A percentile compares a stretch with the other conserved stretches of the same genome.
Conservation (phyloP, 2,888 invertebrate genomes). For the Mythimna ferrago region DNA sequence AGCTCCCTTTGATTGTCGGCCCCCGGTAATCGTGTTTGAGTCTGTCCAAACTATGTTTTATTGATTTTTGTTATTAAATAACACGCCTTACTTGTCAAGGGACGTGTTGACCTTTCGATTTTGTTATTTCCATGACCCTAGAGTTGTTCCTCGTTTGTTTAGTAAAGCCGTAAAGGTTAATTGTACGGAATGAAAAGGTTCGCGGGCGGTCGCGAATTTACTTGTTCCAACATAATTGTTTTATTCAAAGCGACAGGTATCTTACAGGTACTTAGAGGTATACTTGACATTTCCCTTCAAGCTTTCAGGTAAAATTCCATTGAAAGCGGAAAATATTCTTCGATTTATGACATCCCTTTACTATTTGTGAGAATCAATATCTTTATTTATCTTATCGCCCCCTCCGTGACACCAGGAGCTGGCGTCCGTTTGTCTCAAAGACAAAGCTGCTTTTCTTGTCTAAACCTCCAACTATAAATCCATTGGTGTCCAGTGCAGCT, state of each 20-base stretch:
- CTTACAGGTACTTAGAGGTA: background rate
- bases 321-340: constrained; percentile 19
- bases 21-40: constrained; percentile 77
- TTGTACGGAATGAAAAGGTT: constrained; percentile 36
- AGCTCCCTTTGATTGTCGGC: constrained; percentile 83
- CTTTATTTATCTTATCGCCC: constrained; percentile 68
- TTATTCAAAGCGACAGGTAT: constrained; percentile 13
- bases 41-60: constrained; percentile 72
- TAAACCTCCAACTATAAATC: constrained; percentile 85
- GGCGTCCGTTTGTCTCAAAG: constrained; percentile 82
- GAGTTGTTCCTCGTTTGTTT: constrained; percentile 49
- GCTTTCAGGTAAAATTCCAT: constrained; percentile 21
- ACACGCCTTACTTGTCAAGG: constrained; percentile 58
- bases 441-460: constrained; percentile 85
- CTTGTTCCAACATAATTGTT: constrained; percentile 15
- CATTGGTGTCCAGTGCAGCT: constrained; percentile 86
- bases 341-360: constrained; percentile 55
- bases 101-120: constrained; percentile 62
- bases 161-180: constrained; percentile 51
- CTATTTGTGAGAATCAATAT: constrained; percentile 63
- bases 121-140: constrained; percentile 53
- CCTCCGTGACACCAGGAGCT: constrained; percentile 65
- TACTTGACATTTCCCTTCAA: constrained; percentile 6
- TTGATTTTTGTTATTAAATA: constrained; percentile 81
- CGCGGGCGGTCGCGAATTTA: constrained; percentile 17